Evolutionary conservation across 92 coral and sea anemone genomes (phyloP), one percentile per base, ranked within the genome.

Genomic region (Palythoa heliodiscus): DNA sequence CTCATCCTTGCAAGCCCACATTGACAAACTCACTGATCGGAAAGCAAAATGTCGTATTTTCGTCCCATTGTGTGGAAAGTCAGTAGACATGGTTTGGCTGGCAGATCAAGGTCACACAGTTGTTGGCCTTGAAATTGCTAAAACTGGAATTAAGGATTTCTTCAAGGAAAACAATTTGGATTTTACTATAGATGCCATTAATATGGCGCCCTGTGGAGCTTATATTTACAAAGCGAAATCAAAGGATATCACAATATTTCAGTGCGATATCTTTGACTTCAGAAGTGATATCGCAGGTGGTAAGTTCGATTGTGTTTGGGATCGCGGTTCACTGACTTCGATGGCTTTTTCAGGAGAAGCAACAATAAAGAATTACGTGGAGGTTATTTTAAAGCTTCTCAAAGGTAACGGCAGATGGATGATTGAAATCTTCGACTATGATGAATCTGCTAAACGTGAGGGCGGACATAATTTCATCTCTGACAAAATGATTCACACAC

Each of bases 31-130:
- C 37, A 90, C 90, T 19, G 86, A 29, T 17, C 88, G 82, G 69
- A 77, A 87, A 57, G 64, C 75, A 50, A 76, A 78, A 71, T 87
- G 77, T 24, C 74, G 90, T 40, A 61, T 90, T 87, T 89, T 90
- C 9, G 93, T 90, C 19, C 93, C 93, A 4, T 72, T 90, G 19
- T 90, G 93, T 83, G 93, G 93, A 53, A 78, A 84, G 53, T 77
- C 93, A 17, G 55, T 83, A 4, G 93, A 90, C 50, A 71, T 90
- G 70, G 11, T 90, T 29, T 90, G 90, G 90, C 88, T 90, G 29
- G 90, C 93, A 0, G 88, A 90, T 84, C 90, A 90, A 72, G 93
- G 93, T 10, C 93, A 90, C 52, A 87, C 71, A 16, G 93, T 87
- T 7, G 84, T 90, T 47, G 93, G 93, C 11, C 64, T 90, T 53